A percentile compares a stretch with the other conserved stretches of the same genome.
Conservation (phyloP, 2,113 vertebrate genomes). For the Eudorcas thomsonii region DNA sequence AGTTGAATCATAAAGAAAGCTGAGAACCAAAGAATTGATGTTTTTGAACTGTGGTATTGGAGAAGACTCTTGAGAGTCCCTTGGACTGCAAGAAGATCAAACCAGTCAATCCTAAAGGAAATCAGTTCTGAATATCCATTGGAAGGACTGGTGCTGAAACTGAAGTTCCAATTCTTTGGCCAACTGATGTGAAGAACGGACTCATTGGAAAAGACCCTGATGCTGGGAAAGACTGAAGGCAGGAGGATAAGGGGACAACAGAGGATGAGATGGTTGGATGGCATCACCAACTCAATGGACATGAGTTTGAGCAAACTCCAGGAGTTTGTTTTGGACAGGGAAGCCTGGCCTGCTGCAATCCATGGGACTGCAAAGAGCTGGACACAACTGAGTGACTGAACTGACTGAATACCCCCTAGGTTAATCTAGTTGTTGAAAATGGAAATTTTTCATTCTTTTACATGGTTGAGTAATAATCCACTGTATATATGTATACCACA, state of each 20-base stretch:
- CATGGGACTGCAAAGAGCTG: neutral
- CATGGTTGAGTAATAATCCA: neutral
- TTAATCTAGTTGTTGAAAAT: neutral
- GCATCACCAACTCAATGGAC: neutral
- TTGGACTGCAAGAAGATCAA: neutral
- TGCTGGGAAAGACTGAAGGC: neutral
- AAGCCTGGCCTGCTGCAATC: neutral
- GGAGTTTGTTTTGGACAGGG: neutral
- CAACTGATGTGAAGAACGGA: neutral
- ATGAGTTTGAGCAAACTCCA: neutral
- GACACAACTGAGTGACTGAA: neutral
- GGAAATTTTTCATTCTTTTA: neutral
- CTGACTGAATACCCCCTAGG: neutral
- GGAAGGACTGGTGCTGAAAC: neutral
- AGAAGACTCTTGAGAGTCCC: neutral
- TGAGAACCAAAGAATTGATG: neutral
- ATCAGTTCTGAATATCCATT: neutral
- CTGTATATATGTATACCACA: neutral
- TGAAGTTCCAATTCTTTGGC: neutral
- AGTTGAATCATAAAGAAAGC: neutral
- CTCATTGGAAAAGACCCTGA: neutral
- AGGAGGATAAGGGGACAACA: neutral
- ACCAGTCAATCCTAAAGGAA: neutral
- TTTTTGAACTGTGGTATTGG: neutral
- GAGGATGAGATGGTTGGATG: neutral